These are phyloP conservation scores for Euphonia xanthogaster DNA, from an alignment of 2,797 vertebrate genomes.

Conservation along the genomic window DNA sequence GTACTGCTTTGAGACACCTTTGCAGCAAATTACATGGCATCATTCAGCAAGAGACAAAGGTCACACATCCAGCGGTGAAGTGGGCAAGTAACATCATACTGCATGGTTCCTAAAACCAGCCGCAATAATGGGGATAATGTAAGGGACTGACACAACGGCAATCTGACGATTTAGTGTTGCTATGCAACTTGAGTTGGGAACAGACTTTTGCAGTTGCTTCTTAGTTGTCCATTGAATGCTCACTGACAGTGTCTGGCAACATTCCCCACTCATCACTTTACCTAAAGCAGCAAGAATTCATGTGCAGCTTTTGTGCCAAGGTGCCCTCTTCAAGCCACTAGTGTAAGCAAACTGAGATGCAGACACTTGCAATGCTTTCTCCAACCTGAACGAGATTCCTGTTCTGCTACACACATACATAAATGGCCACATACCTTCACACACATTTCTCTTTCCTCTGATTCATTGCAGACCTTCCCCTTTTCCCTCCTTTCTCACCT, in stretches of 20 bases:
- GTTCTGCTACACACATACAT: neutral
- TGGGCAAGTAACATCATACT: neutral
- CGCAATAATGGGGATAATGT: slow-evolving; percentile 7
- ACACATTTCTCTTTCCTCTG: neutral
- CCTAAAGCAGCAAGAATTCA: neutral
- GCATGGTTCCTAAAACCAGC: neutral
- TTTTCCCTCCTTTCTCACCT: neutral
- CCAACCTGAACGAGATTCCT: neutral
- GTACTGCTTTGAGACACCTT: neutral
- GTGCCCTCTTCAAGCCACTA: neutral
- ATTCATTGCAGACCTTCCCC: neutral
- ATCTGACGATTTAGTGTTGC: slow-evolving; percentile 64
- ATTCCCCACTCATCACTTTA: neutral
- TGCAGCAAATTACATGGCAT: neutral
- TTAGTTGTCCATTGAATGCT: slow-evolving; percentile 49
- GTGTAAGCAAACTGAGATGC: neutral
- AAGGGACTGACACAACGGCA: slow-evolving; percentile 1
- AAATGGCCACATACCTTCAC: neutral
- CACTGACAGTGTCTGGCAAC: slow-evolving; percentile 56
- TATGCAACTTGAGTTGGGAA: slow-evolving; percentile 70
- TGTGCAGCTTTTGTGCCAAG: neutral
- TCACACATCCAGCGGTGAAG: neutral
- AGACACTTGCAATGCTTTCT: neutral
- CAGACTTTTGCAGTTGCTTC: slow-evolving; percentile 64
- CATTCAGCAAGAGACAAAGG: neutral